These are phyloP conservation scores for Hymenochirus boettgeri DNA, from an alignment of 2,113 vertebrate species.

Conservation along the genomic window DNA sequence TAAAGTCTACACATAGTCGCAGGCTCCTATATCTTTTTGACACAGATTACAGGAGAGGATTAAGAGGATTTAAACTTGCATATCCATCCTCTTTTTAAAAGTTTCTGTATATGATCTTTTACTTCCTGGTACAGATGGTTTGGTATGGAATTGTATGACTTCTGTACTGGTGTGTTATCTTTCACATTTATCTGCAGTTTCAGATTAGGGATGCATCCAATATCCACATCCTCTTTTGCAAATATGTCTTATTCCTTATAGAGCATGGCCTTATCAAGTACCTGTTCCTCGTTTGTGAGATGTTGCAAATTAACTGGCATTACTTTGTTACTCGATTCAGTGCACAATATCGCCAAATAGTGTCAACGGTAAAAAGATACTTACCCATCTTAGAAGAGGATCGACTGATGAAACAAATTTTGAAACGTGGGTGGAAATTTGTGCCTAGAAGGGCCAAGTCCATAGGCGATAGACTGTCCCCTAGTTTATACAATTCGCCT, in stretches of 20 bases:
- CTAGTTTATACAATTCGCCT: no score
- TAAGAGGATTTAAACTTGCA: not conserved
- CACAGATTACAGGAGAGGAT: not conserved
- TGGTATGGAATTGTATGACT: not conserved
- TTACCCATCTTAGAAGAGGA: no score
- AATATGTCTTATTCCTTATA: not conserved
- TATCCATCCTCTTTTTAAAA: not conserved
- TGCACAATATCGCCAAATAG: no score
- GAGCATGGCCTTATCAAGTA: not conserved
- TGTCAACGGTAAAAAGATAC: no score
- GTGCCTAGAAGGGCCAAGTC: no score
- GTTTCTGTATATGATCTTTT: not conserved
- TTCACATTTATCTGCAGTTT: not conserved
- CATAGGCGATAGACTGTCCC: no score
- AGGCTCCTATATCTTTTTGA: not conserved
- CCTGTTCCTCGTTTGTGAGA: not conserved
- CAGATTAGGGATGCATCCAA: no score
- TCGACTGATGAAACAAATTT: no score
- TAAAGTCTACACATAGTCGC: no score
- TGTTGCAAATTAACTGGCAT: not conserved
- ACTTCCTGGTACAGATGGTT: not conserved
- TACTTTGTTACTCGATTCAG: no score
- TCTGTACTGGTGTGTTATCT: not conserved
- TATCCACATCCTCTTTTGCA: not conserved
- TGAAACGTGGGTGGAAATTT: no score